A percentile compares a stretch with the other conserved stretches of the same genome.
Evolutionary conservation across 2,113 vertebrate species (phyloP).

Genomic region (Plestiodon gilberti): DNA sequence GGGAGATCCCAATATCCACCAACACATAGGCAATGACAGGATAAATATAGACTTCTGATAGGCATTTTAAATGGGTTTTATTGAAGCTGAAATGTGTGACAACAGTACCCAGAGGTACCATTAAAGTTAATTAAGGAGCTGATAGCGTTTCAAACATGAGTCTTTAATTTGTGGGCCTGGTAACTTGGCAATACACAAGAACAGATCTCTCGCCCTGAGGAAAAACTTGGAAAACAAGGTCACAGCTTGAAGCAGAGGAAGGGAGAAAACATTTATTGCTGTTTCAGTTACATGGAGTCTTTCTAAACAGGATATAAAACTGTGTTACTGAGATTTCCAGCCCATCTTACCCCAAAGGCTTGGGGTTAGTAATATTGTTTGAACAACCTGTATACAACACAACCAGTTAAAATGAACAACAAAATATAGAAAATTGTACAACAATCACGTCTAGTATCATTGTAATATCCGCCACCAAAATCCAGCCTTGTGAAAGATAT

Average conservation of each 20-base stretch:
- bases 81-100: constrained; percentile 42
- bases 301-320: not conserved
- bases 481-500: not conserved
- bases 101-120: constrained; percentile 62
- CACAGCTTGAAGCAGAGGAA: constrained; percentile 56
- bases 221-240: constrained; percentile 54
- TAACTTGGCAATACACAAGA: constrained; percentile 48
- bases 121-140: constrained; percentile 71
- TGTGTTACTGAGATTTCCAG: not conserved
- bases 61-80: constrained; percentile 52
- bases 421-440: not conserved
- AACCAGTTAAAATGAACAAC: not conserved
- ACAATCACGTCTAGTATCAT: no score
- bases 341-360: not conserved
- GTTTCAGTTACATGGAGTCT: not conserved
- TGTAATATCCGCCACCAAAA: not conserved
- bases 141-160: constrained; percentile 49
- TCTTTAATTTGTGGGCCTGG: constrained; percentile 51
- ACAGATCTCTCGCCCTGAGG: constrained; percentile 44
- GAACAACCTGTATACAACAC: not conserved
- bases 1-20: not conserved
- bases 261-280: constrained; percentile 19
- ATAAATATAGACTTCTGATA: constrained; percentile 50
- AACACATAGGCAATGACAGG: not conserved
- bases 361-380: not conserved